Base-by-base conservation (phyloP, 2,113 vertebrate genomes). In the Phyllopteryx taeniolatus region DNA sequence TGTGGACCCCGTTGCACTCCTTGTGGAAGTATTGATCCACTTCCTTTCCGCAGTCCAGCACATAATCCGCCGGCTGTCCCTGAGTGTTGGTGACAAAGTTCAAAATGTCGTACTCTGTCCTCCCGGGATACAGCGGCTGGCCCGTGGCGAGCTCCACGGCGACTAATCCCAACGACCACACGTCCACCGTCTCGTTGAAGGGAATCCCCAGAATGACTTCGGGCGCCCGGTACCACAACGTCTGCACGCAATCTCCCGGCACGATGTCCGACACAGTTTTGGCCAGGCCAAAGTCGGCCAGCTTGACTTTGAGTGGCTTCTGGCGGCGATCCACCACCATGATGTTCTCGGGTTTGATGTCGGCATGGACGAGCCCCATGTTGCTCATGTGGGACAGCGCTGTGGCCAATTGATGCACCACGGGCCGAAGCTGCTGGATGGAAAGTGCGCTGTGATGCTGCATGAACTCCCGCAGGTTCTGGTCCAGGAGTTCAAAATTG, bases 151-250 rank as follows among this genome's bases (percentile, higher is more conserved):
- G 8, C 53, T 79, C 64, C 8, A 35, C 71, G 57, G 56, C 70
- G 8, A 71, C 27, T 20, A 76, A 59, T 17, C 51, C 47, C 43
- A 81, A 46, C 15, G 5, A 67, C 63, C 69, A 77, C 61, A 70
- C 64, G 7, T 70, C 15, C 33, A 73, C 60, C 19, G 76, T 60
- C 64, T 78, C 46, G 17, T 73, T 71, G 64, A 76, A 68, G 20
- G 67, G 42, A 61, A 42, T 43, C 8, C 42, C 22, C 9, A 66
- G 35, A 11, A 69, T 64, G 35, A 68, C 67, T 67, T 81, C 65
- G 19, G 72, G 63, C 53, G 69, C 67, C 39, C 43, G 57, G 14
- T 73, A 78, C 54, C 42, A 63, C 60, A n/a, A 62, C 19, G 73
- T 70, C 22, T 60, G 35, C 44, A 59, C 63, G 35, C 61, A 61